Conservation (phyloP, 2,797 vertebrate genomes). For the Harpagifer antarcticus region DNA sequence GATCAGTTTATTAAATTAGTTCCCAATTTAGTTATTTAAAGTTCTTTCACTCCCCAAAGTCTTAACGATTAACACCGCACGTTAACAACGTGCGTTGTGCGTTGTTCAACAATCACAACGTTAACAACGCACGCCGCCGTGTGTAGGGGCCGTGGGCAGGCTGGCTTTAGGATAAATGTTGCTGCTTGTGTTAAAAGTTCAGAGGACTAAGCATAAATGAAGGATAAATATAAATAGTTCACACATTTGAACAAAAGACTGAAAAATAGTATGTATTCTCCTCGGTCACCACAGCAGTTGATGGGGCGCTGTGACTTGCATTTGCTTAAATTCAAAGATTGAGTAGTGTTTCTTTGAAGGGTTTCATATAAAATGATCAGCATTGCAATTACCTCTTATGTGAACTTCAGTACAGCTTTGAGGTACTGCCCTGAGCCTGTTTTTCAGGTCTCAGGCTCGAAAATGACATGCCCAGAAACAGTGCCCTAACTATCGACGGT, state of each 20-base stretch:
- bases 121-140: too few relatives aligned
- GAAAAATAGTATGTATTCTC: background rate
- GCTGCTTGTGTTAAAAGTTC: too few relatives aligned
- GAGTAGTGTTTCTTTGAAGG: background rate
- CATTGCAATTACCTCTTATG: background rate
- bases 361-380: background rate
- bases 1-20: background rate
- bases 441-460: too few relatives aligned
- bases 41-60: background rate
- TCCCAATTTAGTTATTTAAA: background rate
- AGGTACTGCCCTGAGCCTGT: background rate
- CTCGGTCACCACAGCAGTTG: background rate
- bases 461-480: too few relatives aligned
- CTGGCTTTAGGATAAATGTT: too few relatives aligned
- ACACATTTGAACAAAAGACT: background rate
- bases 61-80: background rate
- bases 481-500: too few relatives aligned
- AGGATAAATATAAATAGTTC: too few relatives aligned
- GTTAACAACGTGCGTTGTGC: too few relatives aligned
- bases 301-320: background rate
- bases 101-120: too few relatives aligned
- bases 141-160: background rate
- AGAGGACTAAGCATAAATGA: too few relatives aligned
- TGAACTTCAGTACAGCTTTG: background rate
- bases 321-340: background rate